A percentile compares a stretch with the other conserved stretches of the same genome.
Conservation (phyloP, 2,888 invertebrate genomes). For the Laothoe populi region DNA sequence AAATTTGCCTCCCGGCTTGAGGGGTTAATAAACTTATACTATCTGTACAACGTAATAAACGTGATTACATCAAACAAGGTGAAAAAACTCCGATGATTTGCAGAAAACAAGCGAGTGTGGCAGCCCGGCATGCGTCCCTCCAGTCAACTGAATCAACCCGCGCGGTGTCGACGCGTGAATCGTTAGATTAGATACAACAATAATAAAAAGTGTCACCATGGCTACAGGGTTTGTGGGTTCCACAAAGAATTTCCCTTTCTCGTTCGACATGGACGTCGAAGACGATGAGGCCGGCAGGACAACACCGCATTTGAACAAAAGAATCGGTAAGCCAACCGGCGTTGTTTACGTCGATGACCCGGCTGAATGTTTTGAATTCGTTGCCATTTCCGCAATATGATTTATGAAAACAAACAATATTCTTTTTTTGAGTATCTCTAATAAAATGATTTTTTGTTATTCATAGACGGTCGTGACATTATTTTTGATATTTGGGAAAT, state of each 20-base stretch:
- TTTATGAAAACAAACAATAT: slow-evolving; percentile 8
- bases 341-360: slow-evolving; percentile 6
- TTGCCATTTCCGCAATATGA: slow-evolving; percentile 2
- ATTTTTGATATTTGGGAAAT: too few relatives aligned
- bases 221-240: slow-evolving; percentile 77
- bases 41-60: background rate
- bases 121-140: slow-evolving; percentile 34
- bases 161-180: slow-evolving; percentile 42
- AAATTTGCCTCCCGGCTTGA: too few relatives aligned
- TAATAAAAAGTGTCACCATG: slow-evolving; percentile 50
- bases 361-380: slow-evolving; percentile 15
- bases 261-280: slow-evolving; percentile 78
- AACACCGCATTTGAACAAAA: slow-evolving; percentile 66
- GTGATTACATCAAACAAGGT: background rate
- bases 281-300: slow-evolving; percentile 63
- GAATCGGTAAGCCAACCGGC: slow-evolving; percentile 61
- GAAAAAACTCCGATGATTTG: slow-evolving; percentile 13
- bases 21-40: too few relatives aligned
- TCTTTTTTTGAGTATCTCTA: background rate
- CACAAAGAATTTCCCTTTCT: slow-evolving; percentile 79
- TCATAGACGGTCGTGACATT: too few relatives aligned
- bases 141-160: slow-evolving; percentile 42
- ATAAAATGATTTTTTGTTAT: too few relatives aligned
- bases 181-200: slow-evolving; percentile 30
- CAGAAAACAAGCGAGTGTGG: slow-evolving; percentile 1